Base-by-base conservation (phyloP, 2,888 invertebrate genomes). In the Andrena praecox region DNA sequence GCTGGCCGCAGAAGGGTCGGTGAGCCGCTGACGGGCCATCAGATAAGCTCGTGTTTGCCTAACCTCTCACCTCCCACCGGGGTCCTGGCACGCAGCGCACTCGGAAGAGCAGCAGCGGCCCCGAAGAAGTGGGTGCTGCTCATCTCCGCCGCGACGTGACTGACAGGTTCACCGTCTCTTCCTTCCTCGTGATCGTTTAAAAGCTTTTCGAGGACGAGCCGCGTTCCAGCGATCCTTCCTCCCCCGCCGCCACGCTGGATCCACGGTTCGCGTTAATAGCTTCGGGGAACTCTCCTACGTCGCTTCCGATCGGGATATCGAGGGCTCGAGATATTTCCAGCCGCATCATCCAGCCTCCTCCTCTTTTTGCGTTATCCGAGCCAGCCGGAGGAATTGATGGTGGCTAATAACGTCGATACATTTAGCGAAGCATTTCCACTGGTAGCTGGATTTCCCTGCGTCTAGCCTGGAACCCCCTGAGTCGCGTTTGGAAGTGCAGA, bases 1-100 rank as follows among this genome's bases (percentile, higher is more conserved):
- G 76, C 33, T 24, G 67, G 64, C 71, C 60, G 82, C 85, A 75
- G 85, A 83, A 88, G 88, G 88, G 85, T 81, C 84, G 76, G 84
- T 75, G 83, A 81, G 84, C 86, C 82, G 91, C 90, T 93, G 93
- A 93, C 93, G 93, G 93, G 92, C 93, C 93, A 93, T 93, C 93
- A 93, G 93, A 93, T 93, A 93, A 93, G 90, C 82, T 86, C 92
- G 92, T 93, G 93, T 93, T 93, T 93, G 92, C 90, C 90, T 93
- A 93, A 93, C 93, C 93, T 93, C 92, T 93, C 92, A 93, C 93
- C 93, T 93, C 90, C 88, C 87, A 85, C 87, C 89, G 87, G 85
- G 84, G 87, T 83, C 86, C 84, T 84, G 82, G 86, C 87, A 80
- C 85, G 79, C 77, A 84, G 84, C 74, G 75, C 85, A 81, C 88